Percentiles rank a stretch among this genome's conserved stretches.
These are phyloP conservation scores for Dreissena rostriformis DNA, from an alignment of 1,140 invertebrate species.

Conservation along the genomic window DNA sequence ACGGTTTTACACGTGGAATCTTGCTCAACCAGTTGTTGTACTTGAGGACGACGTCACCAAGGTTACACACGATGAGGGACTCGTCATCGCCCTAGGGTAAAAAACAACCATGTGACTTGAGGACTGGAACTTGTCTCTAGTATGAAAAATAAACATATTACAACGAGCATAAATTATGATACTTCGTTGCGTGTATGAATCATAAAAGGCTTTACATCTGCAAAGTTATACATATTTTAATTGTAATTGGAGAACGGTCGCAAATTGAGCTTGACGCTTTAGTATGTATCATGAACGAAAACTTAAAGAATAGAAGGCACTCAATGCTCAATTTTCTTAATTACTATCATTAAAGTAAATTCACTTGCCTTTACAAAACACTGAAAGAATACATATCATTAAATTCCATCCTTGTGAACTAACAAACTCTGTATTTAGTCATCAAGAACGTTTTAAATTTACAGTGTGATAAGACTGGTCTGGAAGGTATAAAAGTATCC, in stretches of 20 bases:
- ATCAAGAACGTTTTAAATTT: too few relatives aligned
- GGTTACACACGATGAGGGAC: constrained; percentile 96
- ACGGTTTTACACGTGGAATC: constrained; percentile 94
- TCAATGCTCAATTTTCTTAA: too few relatives aligned
- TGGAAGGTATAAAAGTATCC: too few relatives aligned
- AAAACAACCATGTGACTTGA: neutral
- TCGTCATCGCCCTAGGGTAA: constrained; percentile 84
- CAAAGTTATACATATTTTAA: neutral
- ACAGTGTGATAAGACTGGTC: too few relatives aligned
- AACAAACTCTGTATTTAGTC: too few relatives aligned
- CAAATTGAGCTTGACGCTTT: neutral
- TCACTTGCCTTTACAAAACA: too few relatives aligned
- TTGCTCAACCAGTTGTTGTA: constrained; percentile 91
- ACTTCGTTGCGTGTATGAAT: neutral
- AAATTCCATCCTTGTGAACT: too few relatives aligned
- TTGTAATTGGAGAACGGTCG: neutral
- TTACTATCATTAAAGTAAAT: too few relatives aligned
- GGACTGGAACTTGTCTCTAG: neutral
- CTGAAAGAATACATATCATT: too few relatives aligned
- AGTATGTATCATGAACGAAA: neutral
- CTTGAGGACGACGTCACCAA: constrained; percentile 93
- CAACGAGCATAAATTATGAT: neutral
- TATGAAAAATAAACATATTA: neutral
- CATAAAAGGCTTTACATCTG: too few relatives aligned
- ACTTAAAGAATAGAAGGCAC: too few relatives aligned